Conservation (phyloP, 2,888 invertebrate genomes). For the Orthonevra nobilis region DNA sequence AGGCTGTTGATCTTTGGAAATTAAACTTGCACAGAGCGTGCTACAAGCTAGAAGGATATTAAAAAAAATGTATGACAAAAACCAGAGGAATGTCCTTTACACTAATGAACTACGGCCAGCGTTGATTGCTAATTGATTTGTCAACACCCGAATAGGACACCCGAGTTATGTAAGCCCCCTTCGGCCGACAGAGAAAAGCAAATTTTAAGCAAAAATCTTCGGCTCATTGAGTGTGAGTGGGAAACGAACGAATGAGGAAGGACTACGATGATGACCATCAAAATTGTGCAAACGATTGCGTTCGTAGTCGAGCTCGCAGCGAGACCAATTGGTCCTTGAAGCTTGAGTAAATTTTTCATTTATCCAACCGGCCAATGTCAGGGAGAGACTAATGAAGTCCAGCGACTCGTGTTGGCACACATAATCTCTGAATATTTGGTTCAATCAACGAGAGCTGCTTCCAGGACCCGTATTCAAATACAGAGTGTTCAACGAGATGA, state of each 20-base stretch:
- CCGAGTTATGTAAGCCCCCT: conserved; percentile 61
- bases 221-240: too few relatives aligned
- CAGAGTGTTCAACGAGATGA: too few relatives aligned
- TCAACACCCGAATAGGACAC: conserved; percentile 37
- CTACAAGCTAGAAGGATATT: conserved; percentile 5
- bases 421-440: conserved; percentile 63
- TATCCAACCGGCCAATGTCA: conserved; percentile 1
- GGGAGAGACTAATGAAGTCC: conserved; percentile 57
- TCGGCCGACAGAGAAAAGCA: conserved; percentile 9
- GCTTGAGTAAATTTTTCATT: conserved; percentile 46
- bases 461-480: conserved; percentile 34
- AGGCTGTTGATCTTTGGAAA: conserved; percentile 64
- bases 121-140: conserved; percentile 69
- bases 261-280: conserved; percentile 48
- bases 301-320: conserved; percentile 42
- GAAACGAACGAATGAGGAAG: too few relatives aligned
- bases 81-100: conserved; percentile 22
- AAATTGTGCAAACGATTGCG: conserved; percentile 66
- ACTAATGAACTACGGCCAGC: conserved; percentile 66
- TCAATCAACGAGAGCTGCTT: conserved; percentile 58
- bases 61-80: background rate
- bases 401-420: conserved; percentile 65
- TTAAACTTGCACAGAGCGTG: conserved; percentile 47
- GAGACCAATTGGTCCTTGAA: conserved; percentile 46
- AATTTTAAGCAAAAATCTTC: conserved; percentile 14